Evolutionary conservation across 2,888 invertebrate species (phyloP), one percentile per base, ranked within the genome.

Genomic region (Acrobasis repandana): DNA sequence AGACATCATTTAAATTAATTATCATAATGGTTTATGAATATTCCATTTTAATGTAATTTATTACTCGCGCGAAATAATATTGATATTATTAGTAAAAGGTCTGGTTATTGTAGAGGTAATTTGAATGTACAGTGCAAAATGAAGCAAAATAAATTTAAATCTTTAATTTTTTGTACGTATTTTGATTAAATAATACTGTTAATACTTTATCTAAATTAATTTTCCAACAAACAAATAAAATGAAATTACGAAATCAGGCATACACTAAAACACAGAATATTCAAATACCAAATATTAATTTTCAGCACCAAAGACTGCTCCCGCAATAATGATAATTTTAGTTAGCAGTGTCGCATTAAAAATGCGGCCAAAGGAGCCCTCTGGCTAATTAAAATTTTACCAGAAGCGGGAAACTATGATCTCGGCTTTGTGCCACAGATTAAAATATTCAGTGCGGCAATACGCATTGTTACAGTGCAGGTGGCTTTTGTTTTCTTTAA

Each of bases 321-420:
- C 4, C 28, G 28, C 28, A 28, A 75, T 73, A 73, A 76, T n/a
- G n/a, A n/a, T 74, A 76, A 74, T 70, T 77, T 75, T 50, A 64
- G 73, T 75, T 78, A 70, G 73, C 67, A 67, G 63, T 66, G 71
- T 63, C 64, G 61, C 68, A 67, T 72, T 77, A 76, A 79, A 78
- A 79, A 76, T 65, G 69, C 66, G 63, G 63, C 70, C 68, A 71
- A 71, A 58, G 69, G 70, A 69, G 63, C 68, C 66, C 69, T 60
- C 48, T 63, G 59, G 71, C 76, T 81, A 77, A 80, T 82, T 81
- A 80, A 79, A 80, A 78, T 72, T 79, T 77, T 70, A 79, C 70
- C 66, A 57, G 61, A 66, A 65, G 60, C 62, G 57, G 36, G 50
- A 63, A 72, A 69, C 70, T 68, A 65, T 65, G 58, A 61, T 58